Percentiles rank a stretch among this genome's conserved stretches.
Conservation (phyloP, 2,888 invertebrate species). For the Sisyra terminalis region DNA sequence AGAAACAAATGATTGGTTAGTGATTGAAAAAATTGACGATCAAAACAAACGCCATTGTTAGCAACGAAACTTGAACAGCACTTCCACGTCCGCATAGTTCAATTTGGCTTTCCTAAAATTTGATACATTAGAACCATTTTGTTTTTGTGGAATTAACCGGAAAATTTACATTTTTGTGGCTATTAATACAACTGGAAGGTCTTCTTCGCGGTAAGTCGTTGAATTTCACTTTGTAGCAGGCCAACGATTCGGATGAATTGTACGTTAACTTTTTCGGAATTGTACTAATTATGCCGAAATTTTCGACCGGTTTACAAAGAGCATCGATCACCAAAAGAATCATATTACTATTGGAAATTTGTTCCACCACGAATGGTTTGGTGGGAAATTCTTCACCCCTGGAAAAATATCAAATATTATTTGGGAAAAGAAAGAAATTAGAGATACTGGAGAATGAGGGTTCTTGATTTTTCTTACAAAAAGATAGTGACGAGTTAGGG, state of each 20-base stretch:
- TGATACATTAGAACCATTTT: neutral
- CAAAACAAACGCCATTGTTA: too few relatives aligned
- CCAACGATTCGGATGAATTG: conserved; percentile 14
- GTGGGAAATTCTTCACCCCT: conserved; percentile 2
- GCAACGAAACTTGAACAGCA: neutral
- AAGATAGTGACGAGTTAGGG: too few relatives aligned
- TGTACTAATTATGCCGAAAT: conserved; percentile 17
- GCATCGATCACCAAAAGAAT: conserved; percentile 59
- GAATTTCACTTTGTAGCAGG: conserved; percentile 16
- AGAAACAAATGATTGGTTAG: too few relatives aligned
- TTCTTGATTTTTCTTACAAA: too few relatives aligned
- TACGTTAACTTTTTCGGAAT: conserved; percentile 23
- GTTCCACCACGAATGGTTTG: conserved; percentile 53
- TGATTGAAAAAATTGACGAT: too few relatives aligned
- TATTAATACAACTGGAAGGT: conserved; percentile 59
- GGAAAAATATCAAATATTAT: too few relatives aligned
- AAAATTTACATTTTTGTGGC: conserved; percentile 52
- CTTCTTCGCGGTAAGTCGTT: conserved; percentile 45
- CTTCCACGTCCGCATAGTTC: conserved; percentile 2
- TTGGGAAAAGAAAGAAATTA: too few relatives aligned
- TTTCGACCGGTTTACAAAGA: conserved; percentile 29
- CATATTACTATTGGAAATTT: conserved; percentile 63
- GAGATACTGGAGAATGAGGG: too few relatives aligned
- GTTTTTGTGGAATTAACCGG: neutral
- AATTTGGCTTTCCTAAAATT: conserved; percentile 3